Evolutionary conservation across 2,888 invertebrate genomes (phyloP), one percentile per base, ranked within the genome.

Genomic region (Plusia festucae): DNA sequence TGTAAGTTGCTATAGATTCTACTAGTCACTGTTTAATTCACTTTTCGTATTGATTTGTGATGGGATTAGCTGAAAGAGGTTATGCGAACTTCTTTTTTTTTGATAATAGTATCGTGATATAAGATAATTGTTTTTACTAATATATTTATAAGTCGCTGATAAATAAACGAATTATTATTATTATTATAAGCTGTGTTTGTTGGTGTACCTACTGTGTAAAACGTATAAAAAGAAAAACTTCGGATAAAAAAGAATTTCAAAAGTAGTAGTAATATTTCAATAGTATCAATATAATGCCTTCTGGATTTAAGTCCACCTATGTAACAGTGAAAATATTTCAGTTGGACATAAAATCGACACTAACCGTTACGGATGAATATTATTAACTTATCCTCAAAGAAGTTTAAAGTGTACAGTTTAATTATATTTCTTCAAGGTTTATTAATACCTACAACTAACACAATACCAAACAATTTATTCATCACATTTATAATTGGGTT

Each of bases 11-110:
- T 60, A 74, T 76, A 66, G 32, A 71, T 76, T 63, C 54, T 40
- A 68, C 59, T 57, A 40, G 49, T 30, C 34, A 65, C 60, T 71
- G 59, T 54, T 75, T 78, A 65, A 75, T 81, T 78, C 71, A 68
- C 62, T 82, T 78, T 71, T 73, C 59, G 78, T 68, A 51, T 63
- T 68, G 73, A 79, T 76, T 77, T 76, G 69, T 74, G 65, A 55
- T 73, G 60, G 53, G 53, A 52, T 60, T 77, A 60, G 64, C 55
- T 75, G 51, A 34, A 60, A 60, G 76, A 34, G 57, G 69, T 56
- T 30, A 30, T 73, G 61, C 52, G 68, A 58, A 73, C 68, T 40
- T n/a, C n/a, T 40, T 40, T 15, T 34, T 1, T 30, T 30, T 30
- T 9, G 30, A 9, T 9, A 30, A 30, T 30, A 9, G 8, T 30